Percentiles rank a stretch among this genome's conserved stretches.
Evolutionary conservation across 2,888 invertebrate genomes (phyloP).

Genomic region (Thereva nobilitata): DNA sequence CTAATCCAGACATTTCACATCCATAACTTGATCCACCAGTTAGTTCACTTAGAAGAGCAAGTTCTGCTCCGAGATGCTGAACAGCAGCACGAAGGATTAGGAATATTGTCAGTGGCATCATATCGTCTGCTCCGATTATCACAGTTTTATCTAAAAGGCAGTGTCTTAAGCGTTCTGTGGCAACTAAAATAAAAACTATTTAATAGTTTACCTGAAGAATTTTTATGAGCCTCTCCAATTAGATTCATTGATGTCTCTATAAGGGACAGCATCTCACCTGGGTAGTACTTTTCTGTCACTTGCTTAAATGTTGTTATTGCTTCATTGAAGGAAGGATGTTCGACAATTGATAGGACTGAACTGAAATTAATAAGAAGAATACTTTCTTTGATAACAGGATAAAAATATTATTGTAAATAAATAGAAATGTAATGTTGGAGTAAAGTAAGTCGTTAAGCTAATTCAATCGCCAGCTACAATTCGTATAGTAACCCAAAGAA

Average conservation of each 20-base stretch:
- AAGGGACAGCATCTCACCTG: conserved; percentile 56
- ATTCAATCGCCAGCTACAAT: too few species aligned
- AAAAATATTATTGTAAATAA: neutral
- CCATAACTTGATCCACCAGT: conserved; percentile 56
- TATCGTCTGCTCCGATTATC: conserved; percentile 53
- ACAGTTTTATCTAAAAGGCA: conserved; percentile 48
- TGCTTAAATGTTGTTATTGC: conserved; percentile 54
- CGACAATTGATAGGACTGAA: conserved; percentile 49
- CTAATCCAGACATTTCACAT: conserved; percentile 56
- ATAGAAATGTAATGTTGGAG: neutral
- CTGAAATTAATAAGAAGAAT: conserved; percentile 42
- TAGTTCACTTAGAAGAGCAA: conserved; percentile 56
- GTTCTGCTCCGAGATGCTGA: conserved; percentile 57
- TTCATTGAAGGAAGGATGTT: conserved; percentile 49
- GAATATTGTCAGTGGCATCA: conserved; percentile 57
- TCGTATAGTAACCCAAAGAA: too few species aligned
- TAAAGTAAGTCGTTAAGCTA: too few species aligned
- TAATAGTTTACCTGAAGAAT: conserved; percentile 47
- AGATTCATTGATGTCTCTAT: conserved; percentile 55
- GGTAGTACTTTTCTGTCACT: conserved; percentile 56
- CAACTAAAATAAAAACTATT: neutral
- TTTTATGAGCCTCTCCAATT: conserved; percentile 53
- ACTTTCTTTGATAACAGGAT: neutral
- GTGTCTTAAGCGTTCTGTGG: too few species aligned
- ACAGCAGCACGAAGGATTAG: conserved; percentile 55